Evolutionary conservation across 2,888 invertebrate species (phyloP).

Genomic region (Dryobota labecula): DNA sequence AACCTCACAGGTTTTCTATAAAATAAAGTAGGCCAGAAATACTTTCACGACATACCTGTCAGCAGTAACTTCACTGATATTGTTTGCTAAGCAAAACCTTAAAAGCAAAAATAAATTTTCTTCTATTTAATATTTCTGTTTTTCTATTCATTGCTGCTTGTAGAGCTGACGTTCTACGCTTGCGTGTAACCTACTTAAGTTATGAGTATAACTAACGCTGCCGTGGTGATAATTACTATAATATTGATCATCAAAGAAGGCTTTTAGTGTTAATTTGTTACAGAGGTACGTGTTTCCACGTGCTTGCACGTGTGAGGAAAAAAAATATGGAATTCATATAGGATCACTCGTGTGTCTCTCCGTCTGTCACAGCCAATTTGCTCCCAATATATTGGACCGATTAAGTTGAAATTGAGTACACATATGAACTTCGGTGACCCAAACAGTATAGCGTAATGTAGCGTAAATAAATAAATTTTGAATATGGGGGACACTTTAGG

Average conservation of each 20-base stretch:
- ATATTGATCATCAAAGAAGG: constrained; percentile 48
- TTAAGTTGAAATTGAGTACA: too few species aligned
- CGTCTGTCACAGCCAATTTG: too few species aligned
- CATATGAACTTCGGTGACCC: too few species aligned
- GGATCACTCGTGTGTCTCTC: too few species aligned
- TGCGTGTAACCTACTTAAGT: constrained; percentile 56
- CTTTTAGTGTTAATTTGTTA: constrained; percentile 36
- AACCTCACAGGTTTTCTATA: background rate
- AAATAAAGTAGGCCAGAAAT: background rate
- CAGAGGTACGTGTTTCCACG: too few species aligned
- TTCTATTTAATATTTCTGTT: constrained; percentile 22
- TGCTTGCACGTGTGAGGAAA: too few species aligned
- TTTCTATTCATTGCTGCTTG: constrained; percentile 37
- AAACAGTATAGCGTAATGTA: too few species aligned
- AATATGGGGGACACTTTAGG: too few species aligned
- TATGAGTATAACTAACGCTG: constrained; percentile 48
- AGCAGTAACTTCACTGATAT: constrained; percentile 13
- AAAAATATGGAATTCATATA: too few species aligned
- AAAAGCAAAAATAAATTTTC: constrained; percentile 35
- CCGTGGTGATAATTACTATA: constrained; percentile 52
- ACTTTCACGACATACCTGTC: constrained; percentile 15
- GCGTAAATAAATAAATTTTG: too few species aligned
- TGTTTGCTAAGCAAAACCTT: background rate
- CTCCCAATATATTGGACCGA: too few species aligned
- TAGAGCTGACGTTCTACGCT: constrained; percentile 20